Conservation (phyloP, 2,113 vertebrate species). For the Nothoprocta pentlandii region DNA sequence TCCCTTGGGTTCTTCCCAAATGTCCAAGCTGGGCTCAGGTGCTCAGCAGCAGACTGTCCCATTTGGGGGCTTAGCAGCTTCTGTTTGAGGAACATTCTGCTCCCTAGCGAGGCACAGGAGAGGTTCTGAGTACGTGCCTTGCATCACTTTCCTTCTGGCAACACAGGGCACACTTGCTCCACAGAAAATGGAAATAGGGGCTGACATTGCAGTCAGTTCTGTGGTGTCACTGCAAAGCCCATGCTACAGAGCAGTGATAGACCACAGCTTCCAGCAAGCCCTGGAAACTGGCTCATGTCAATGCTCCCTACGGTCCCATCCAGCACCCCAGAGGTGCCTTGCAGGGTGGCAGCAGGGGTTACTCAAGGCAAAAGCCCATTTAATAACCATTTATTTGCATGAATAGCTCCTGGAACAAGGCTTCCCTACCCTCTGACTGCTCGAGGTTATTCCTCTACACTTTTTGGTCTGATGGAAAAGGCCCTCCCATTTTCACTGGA, state of each 20-base stretch:
- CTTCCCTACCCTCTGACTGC: not conserved
- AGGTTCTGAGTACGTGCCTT: not conserved
- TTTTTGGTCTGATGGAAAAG: not conserved
- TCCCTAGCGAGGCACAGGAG: not conserved
- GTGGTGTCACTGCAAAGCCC: not conserved
- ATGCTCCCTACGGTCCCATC: fast-evolving
- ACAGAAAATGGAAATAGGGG: not conserved
- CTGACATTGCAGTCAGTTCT: not conserved
- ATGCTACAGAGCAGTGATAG: fast-evolving
- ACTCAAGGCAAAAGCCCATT: not conserved
- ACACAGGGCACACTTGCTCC: not conserved
- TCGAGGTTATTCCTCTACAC: fast-evolving
- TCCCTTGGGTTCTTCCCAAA: not conserved
- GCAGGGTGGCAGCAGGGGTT: not conserved
- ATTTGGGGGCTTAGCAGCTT: not conserved
- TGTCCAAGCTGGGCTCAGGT: not conserved
- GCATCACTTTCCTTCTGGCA: not conserved
- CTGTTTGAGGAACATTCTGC: not conserved
- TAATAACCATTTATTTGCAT: not conserved
- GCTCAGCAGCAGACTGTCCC: not conserved
- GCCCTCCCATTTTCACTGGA: fast-evolving
- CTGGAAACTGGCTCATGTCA: fast-evolving
- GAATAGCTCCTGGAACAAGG: not conserved
- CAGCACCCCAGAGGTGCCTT: not conserved
- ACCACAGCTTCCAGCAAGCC: fast-evolving